Percentiles rank a stretch among this genome's conserved stretches.
These are phyloP conservation scores for Neosilurus hyrtlii DNA, from an alignment of 2,797 vertebrate species.

Conservation along the genomic window DNA sequence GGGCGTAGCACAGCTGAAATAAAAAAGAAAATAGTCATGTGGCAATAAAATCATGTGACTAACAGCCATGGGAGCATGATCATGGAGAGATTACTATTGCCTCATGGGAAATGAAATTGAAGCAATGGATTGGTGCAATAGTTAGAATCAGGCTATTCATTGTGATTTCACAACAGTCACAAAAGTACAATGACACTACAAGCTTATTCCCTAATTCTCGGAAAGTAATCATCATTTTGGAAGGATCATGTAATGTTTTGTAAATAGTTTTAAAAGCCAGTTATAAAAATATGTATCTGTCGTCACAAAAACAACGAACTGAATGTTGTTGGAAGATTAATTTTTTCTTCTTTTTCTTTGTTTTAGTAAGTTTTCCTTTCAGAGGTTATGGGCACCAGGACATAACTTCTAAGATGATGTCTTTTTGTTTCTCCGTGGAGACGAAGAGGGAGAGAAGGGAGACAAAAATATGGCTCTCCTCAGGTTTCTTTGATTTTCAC, in stretches of 20 bases:
- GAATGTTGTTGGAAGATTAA: not conserved
- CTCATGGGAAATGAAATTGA: not conserved
- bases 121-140: not conserved
- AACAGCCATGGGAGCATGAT: not conserved
- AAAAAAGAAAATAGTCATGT: constrained; percentile 13
- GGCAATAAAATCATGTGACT: not conserved
- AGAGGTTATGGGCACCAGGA: constrained; percentile 21
- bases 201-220: constrained; percentile 16
- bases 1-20: not conserved
- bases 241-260: not conserved
- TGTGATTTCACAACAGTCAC: not conserved
- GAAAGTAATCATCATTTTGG: constrained; percentile 4
- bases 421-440: constrained; percentile 28
- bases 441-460: not conserved
- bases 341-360: constrained; percentile 13
- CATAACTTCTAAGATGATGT: constrained; percentile 18
- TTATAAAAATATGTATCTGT: constrained; percentile 16
- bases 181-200: constrained; percentile 11
- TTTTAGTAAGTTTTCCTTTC: constrained; percentile 20
- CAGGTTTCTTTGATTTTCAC: constrained; percentile 36
- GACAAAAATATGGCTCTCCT: constrained; percentile 37
- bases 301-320: constrained; percentile 12
- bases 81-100: constrained; percentile 7
- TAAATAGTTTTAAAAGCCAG: not conserved
- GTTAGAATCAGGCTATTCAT: constrained; percentile 4